Conservation (phyloP, 2,888 invertebrate species). For the Acronicta psi region DNA sequence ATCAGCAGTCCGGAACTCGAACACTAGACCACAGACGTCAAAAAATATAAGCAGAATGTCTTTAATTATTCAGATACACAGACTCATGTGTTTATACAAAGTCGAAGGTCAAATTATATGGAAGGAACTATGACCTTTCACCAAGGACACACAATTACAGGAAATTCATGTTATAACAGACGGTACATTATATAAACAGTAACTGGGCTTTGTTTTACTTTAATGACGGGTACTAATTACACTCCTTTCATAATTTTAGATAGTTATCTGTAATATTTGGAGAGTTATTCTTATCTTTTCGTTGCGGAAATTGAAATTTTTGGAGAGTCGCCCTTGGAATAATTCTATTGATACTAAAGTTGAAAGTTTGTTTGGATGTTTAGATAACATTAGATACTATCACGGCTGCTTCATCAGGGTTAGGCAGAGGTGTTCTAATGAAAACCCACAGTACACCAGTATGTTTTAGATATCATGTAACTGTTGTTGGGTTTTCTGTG, state of each 20-base stretch:
- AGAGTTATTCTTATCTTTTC: background rate
- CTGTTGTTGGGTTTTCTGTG: no score
- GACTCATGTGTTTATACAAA: background rate
- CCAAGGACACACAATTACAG: conserved; percentile 26
- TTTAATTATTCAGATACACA: background rate
- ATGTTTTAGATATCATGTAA: no score
- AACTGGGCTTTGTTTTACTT: conserved; percentile 15
- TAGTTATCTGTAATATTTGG: background rate
- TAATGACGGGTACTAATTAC: conserved; percentile 9
- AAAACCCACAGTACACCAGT: no score
- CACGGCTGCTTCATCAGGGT: no score
- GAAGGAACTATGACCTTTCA: conserved; percentile 10
- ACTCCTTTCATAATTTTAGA: background rate
- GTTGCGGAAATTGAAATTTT: background rate
- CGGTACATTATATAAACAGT: no score
- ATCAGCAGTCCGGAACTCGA: no score
- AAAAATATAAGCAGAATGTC: no score
- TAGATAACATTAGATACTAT: no score
- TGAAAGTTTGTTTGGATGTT: no score
- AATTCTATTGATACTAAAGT: no score
- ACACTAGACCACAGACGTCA: no score
- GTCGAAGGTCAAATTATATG: conserved; percentile 2
- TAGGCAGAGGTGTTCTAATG: no score
- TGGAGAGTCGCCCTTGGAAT: background rate
- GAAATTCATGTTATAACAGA: conserved; percentile 21